Conservation (phyloP, 2,888 invertebrate genomes). For the Xestobium rufovillosum region DNA sequence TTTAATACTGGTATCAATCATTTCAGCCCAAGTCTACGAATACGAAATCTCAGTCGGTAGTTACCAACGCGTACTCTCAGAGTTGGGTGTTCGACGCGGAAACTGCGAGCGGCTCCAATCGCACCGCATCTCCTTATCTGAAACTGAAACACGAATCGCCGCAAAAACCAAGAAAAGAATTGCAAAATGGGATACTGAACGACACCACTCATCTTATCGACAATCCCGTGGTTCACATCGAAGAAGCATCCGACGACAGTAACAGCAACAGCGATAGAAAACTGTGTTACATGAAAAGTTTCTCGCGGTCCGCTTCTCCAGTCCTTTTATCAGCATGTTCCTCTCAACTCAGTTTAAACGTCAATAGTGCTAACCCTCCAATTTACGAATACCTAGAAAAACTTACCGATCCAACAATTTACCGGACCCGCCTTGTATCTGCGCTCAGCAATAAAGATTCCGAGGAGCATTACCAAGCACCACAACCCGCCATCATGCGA, state of each 20-base stretch:
- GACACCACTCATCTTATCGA: constrained; percentile 34
- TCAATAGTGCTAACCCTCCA: too few species aligned
- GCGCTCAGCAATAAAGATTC: constrained; percentile 35
- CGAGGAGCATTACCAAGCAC: constrained; percentile 34
- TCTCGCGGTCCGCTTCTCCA: constrained; percentile 46
- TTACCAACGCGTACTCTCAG: constrained; percentile 44
- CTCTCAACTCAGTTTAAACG: constrained; percentile 39
- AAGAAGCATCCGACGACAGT: constrained; percentile 43
- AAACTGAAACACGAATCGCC: constrained; percentile 35
- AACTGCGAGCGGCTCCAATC: constrained; percentile 30
- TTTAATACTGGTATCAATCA: too few species aligned
- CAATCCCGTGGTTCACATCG: constrained; percentile 43
- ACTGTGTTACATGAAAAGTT: constrained; percentile 46
- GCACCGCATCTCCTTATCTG: constrained; percentile 32
- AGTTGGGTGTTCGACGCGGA: constrained; percentile 48
- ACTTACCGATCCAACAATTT: constrained; percentile 43
- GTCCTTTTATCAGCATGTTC: constrained; percentile 44
- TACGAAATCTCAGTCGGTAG: too few species aligned
- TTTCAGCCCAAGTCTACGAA: too few species aligned
- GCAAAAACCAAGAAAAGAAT: constrained; percentile 23
- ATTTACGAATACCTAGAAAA: constrained; percentile 45
- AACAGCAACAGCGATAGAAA: constrained; percentile 42
- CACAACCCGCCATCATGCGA: constrained; percentile 33
- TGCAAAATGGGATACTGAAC: background rate
- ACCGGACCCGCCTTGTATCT: constrained; percentile 40